A percentile compares a stretch with the other conserved stretches of the same genome.
Conservation (phyloP, 2,888 invertebrate species). For the Acleris holmiana region DNA sequence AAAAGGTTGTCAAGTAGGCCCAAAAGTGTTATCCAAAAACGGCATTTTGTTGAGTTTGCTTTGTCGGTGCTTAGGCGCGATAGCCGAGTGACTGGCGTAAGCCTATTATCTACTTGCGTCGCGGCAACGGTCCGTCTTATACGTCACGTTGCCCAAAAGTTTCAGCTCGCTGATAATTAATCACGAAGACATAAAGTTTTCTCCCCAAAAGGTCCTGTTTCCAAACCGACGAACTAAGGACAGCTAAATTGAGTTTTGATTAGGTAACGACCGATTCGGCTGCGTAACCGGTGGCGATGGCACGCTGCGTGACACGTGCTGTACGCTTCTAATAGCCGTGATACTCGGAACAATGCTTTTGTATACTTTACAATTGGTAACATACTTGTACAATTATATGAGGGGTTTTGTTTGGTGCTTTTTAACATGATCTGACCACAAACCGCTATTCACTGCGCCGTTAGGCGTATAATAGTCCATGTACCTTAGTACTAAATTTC, state of each 20-base stretch:
- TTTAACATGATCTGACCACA: too few species aligned
- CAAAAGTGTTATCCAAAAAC: too few species aligned
- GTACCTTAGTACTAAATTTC: too few species aligned
- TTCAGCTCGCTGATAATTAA: conserved; percentile 55
- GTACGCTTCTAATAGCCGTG: conserved; percentile 37
- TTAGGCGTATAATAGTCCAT: too few species aligned
- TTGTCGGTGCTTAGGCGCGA: background rate
- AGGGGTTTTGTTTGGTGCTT: too few species aligned
- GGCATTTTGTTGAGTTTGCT: background rate
- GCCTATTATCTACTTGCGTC: conserved; percentile 11
- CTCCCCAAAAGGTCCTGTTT: conserved; percentile 56
- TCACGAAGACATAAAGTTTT: conserved; percentile 60
- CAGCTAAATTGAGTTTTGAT: conserved; percentile 66
- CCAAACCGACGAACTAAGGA: conserved; percentile 57
- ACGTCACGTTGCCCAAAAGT: conserved; percentile 30
- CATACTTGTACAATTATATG: too few species aligned
- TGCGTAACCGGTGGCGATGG: conserved; percentile 52
- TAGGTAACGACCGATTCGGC: conserved; percentile 47
- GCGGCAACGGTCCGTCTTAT: conserved; percentile 3
- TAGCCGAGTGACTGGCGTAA: conserved; percentile 2
- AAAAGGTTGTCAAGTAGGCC: background rate
- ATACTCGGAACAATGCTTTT: conserved; percentile 5
- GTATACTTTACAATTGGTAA: conserved; percentile 8
- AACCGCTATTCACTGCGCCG: too few species aligned
- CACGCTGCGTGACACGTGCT: conserved; percentile 49